Evolutionary conservation across 2,888 invertebrate species (phyloP), one percentile per base, ranked within the genome.

Genomic region (Melolontha melolontha): DNA sequence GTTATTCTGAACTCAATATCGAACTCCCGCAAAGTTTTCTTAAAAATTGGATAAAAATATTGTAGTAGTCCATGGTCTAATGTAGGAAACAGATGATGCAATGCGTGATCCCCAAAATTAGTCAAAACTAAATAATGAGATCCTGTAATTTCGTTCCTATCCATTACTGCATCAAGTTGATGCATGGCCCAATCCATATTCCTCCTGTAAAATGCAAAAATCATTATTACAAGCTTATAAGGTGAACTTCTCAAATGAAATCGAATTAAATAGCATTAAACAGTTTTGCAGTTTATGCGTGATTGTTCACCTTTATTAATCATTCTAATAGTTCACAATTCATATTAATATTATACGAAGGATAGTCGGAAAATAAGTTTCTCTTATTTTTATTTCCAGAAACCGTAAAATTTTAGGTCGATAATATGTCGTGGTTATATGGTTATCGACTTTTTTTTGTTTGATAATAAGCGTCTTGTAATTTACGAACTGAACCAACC

Each of bases 41-140:
- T 75, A 5, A 91, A 85, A 1, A 86, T 85, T 0, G 91, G 89
- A 77, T 90, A 88, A 2, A 94, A 84, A 54, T 89, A 86, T 6
- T 88, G 87, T 12, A 95, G 81, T 64, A 90, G 87, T 0, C 89
- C 90, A 77, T 95, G 94, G 79, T 95, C 95, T 44, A 95, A 76
- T 0, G 93, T 92, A 0, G 95, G 95, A 75, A 95, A 91, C 27
- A 95, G 83, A 81, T 95, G 95, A 80, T 95, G 95, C 1, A 95
- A 84, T 0, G 87, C 86, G 79, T 95, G 95, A 70, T 92, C 90
- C 0, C 95, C 95, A 75, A 93, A 95, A 70, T 90, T 87, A 0
- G 92, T 91, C 55, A 94, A 79, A 0, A 89, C 88, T 72, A 92
- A 82, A 77, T 92, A 90, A 71, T 89, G 87, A 42, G 88, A 89